These are phyloP conservation scores for Phalacrocorax aristotelis DNA, from an alignment of 2,113 vertebrate genomes.

Conservation along the genomic window DNA sequence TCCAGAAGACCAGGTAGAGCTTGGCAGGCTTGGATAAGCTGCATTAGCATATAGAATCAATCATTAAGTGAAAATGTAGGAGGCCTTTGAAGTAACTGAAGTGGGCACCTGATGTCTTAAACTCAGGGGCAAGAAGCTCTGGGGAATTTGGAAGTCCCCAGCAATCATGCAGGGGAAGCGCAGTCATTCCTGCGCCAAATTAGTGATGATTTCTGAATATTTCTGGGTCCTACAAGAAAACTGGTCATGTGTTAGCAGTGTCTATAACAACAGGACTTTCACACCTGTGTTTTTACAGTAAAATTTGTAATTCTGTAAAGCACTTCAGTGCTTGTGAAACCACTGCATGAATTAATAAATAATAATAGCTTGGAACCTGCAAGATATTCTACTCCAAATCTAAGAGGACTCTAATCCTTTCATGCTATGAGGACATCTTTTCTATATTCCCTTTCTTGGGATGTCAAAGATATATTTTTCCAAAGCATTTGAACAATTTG, in stretches of 20 bases:
- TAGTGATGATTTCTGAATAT: background rate
- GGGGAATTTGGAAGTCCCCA: background rate
- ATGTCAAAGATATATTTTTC: constrained; percentile 65
- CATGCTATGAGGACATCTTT: background rate
- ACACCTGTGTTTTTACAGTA: background rate
- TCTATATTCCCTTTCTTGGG: constrained; percentile 29
- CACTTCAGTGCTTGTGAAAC: background rate
- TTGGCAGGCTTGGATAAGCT: background rate
- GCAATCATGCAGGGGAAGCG: background rate
- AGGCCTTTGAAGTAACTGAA: background rate
- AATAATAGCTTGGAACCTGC: constrained; percentile 1
- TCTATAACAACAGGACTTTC: background rate
- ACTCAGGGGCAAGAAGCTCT: background rate
- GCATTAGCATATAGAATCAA: background rate
- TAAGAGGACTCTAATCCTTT: background rate
- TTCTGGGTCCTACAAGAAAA: background rate
- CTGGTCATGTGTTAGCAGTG: background rate
- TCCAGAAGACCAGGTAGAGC: background rate
- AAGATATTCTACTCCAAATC: background rate
- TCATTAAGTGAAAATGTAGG: background rate
- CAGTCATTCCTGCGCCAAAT: background rate
- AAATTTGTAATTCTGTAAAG: constrained; percentile 3
- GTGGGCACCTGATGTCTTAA: background rate
- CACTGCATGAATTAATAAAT: constrained; percentile 35
- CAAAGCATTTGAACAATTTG: constrained; percentile 63